Evolutionary conservation across 1,140 invertebrate genomes (phyloP), one percentile per base, ranked within the genome.

Genomic region (Drosophila sp.): DNA sequence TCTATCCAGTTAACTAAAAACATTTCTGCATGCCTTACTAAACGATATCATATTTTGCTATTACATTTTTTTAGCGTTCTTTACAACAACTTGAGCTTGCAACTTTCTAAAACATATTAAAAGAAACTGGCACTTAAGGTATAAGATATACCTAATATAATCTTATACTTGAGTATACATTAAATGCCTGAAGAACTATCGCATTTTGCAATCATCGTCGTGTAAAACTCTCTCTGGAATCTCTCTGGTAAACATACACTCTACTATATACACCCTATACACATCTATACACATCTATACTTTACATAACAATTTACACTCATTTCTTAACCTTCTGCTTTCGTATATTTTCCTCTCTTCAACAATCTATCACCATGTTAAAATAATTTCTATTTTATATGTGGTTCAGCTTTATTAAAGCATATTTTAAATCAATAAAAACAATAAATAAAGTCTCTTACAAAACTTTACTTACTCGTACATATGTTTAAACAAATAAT

Each of bases 331-430:
- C 29, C 51, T 59, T 63, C 67, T 57, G 56, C 61, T 74, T 74
- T 43, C 43, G 29, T 62, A 63, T 63, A 50, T 58, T 45, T 50
- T 79, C 29, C 46, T 62, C 69, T 72, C 56, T 61, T 67, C 69
- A 59, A 72, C 48, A 76, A 53, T 61, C 64, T 72, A 70, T 58
- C 89, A 87, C 82, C 89, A 91, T 67, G 67, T 90, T 91, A 91
- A 91, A 91, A 90, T 91, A 87, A 91, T 91, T 91, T 91, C 84
- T 91, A 78, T 86, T 83, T 86, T 90, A 90, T 91, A 89, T 91
- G 89, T 91, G 89, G 89, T 89, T 91, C 89, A 91, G 89, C 89
- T 91, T 91, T 89, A 84, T 74, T 73, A 72, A 70, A 74, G 41
- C 46, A 34, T 21, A 21, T 13, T 48, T 48, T 36, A 62, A 66